Percentiles rank a stretch among this genome's conserved stretches.
Evolutionary conservation across 2,888 invertebrate genomes (phyloP).

Genomic region (Phalera bucephala): DNA sequence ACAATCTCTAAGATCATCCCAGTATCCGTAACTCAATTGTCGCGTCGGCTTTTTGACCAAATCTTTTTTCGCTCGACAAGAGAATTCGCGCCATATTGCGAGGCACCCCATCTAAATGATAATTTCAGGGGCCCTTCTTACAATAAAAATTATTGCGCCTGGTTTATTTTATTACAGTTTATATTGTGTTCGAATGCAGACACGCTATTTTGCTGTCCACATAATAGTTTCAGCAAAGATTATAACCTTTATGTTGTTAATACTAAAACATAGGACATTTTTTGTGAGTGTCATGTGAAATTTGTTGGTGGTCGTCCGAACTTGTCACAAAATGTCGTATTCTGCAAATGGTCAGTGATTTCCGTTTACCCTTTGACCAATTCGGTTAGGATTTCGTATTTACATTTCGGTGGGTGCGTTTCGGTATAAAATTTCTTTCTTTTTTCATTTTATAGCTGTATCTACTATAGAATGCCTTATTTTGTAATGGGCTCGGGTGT

Average conservation of each 20-base stretch:
- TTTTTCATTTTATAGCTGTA: conserved; percentile 47
- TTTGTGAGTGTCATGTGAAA: conserved; percentile 3
- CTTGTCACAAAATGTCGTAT: conserved; percentile 52
- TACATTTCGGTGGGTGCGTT: conserved; percentile 47
- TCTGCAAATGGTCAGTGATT: conserved; percentile 58
- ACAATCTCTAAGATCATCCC: conserved; percentile 47
- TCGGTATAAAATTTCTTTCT: conserved; percentile 41
- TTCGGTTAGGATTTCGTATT: conserved; percentile 54
- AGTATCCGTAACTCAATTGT: conserved; percentile 66
- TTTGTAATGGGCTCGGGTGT: conserved; percentile 2
- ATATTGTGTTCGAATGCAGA: conserved; percentile 73
- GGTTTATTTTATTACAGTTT: conserved; percentile 81
- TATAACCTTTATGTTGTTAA: conserved; percentile 20
- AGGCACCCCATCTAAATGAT: conserved; percentile 80
- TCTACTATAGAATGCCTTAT: conserved; percentile 20
- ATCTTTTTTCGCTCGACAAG: conserved; percentile 55
- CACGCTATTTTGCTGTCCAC: conserved; percentile 26
- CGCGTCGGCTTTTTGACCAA: conserved; percentile 50
- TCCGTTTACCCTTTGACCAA: conserved; percentile 63
- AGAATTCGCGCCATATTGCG: conserved; percentile 75
- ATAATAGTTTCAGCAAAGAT: conserved; percentile 29
- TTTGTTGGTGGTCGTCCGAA: conserved; percentile 29
- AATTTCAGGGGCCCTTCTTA: conserved; percentile 76
- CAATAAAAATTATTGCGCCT: conserved; percentile 81
- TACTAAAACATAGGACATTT: conserved; percentile 17